Evolutionary conservation across 2,797 vertebrate species (phyloP), one percentile per base, ranked within the genome.

Genomic region (Sebastes matsubarae): DNA sequence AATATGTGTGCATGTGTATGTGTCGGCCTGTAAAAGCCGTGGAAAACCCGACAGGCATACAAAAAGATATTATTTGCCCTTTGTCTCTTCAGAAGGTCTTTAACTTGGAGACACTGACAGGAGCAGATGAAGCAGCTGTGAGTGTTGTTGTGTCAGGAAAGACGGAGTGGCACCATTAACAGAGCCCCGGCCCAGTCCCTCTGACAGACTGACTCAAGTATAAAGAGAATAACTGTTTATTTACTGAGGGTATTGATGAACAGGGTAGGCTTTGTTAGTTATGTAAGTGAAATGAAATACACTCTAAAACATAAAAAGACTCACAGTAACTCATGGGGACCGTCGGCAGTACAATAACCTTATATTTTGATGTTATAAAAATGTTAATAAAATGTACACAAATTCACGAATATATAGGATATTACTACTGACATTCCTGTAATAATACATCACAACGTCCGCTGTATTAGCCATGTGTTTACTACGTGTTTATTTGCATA

Each of bases 61-160:
- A 86, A 75, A 89, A 79, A 77, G 25, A 58, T 82, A 75, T 79
- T 72, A 75, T 79, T 72, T 65, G 55, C 59, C 81, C 86, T 79
- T 60, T 86, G 83, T 79, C 81, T 78, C 90, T 81, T 77, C 77
- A 81, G 84, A 87, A 73, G 72, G 60, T 93, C 93, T 95, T 89
- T 82, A 87, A 89, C 68, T 80, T 79, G 82, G 77, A 91, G 79
- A 92, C 80, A 83, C 61, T 92, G 91, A 87, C 77, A 80, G 90
- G 60, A 86, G 86, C 80, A 88, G 91, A 87, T 84, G 88, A 92
- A 88, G 85, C 82, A 75, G 83, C 80, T 81, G 87, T 65, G 87
- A 84, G 75, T 80, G 84, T 72, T 81, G 74, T 77, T 34, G 80
- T 87, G 79, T 79, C 89, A 88, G 80, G 71, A 72, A 85, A 92